A percentile compares a stretch with the other conserved stretches of the same genome.
These are phyloP conservation scores for Pluvialis apricaria DNA, from an alignment of 2,113 vertebrate genomes.

Conservation along the genomic window DNA sequence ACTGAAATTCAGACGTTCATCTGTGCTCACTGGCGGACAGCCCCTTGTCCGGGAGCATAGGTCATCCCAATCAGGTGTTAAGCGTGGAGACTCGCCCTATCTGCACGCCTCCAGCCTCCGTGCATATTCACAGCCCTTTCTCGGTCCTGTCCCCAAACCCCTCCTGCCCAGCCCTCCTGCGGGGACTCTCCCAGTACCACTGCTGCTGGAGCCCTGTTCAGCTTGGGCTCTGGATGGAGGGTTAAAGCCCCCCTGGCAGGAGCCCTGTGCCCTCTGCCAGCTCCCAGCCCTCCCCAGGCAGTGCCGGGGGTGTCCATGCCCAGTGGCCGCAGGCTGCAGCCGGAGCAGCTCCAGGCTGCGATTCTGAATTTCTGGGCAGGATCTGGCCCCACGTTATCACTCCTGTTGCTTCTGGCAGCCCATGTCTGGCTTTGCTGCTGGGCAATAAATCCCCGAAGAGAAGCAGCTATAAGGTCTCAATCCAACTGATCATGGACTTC, in stretches of 20 bases:
- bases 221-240: neutral
- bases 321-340: neutral
- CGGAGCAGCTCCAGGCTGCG: neutral
- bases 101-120: neutral
- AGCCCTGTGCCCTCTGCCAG: neutral
- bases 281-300: neutral
- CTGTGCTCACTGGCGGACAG: neutral
- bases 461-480: neutral
- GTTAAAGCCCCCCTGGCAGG: neutral
- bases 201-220: neutral
- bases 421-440: neutral
- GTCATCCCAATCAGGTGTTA: conserved; percentile 45
- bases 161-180: neutral
- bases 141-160: neutral
- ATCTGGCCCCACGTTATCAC: neutral
- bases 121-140: conserved; percentile 1
- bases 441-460: neutral
- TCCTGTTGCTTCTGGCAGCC: conserved; percentile 1
- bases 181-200: neutral
- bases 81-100: neutral
- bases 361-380: neutral
- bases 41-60: conserved; percentile 47
- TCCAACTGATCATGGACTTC: neutral
- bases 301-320: rapidly evolving
- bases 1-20: conserved; percentile 1